Base-by-base conservation (phyloP, 2,797 vertebrate species). In the Petrocephalus schoutedeni region DNA sequence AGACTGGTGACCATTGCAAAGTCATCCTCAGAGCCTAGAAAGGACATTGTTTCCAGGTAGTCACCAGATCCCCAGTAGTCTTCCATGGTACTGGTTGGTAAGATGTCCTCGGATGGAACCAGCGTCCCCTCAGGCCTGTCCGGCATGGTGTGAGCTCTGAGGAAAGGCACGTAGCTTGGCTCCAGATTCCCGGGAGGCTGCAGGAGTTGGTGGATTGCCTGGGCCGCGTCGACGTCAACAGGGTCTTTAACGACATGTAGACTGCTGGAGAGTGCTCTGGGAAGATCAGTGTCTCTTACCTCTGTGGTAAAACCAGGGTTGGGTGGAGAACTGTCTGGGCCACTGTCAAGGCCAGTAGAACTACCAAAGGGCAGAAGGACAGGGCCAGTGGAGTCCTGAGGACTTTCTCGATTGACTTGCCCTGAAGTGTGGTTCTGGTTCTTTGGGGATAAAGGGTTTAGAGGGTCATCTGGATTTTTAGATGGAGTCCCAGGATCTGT, bases 1-100 rank as follows among this genome's bases (percentile, higher is more conserved):
- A 95, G 0, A 0, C 95, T 96, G 41, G 96, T 97, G 90, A 92
- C 90, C 0, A 93, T 90, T 19, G 92, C 89, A 85, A 95, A 0
- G 56, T 95, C 96, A 89, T 96, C 71, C 71, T 96, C 95, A 0
- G 96, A 94, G 0, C 93, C 91, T 90, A 95, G 92, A 88, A 96
- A 90, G 41, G 96, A 96, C 87, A 97, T 91, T 0, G 97, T 97
- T 93, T 98, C 97, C 10, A 95, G 57, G 85, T 97, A 96, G 90
- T 98, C 97, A 0, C 97, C 97, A 0, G 98, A 98, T 7, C 96
- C 97, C 94, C 94, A 92, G 0, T 97, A 96, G 2, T 95, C 95
- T 77, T 97, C 97, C 3, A 92, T 89, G 2, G 95, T 93, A 28
- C 94, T 94, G 0, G 92, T 83, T 1, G 96, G 92, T 59, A 94